These are phyloP conservation scores for Lutjanus campechanus DNA, from an alignment of 2,797 vertebrate genomes.

Conservation along the genomic window DNA sequence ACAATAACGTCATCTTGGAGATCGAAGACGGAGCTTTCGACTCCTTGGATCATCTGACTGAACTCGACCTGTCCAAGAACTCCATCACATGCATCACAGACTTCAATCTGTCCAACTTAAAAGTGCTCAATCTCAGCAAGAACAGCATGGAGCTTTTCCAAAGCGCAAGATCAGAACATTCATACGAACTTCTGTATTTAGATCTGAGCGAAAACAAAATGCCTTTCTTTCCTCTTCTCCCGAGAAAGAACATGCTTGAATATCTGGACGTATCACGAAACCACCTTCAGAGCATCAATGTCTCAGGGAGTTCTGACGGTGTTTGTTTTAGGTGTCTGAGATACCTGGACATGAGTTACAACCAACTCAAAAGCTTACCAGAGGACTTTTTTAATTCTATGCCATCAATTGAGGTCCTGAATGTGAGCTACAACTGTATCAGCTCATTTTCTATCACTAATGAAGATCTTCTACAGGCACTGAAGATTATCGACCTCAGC, in stretches of 20 bases:
- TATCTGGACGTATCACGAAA: conserved; percentile 93
- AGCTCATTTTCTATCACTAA: conserved; percentile 75
- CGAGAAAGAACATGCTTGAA: conserved; percentile 84
- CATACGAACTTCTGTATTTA: conserved; percentile 86
- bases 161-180: conserved; percentile 61
- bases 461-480: conserved; percentile 69
- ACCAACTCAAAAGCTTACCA: conserved; percentile 89
- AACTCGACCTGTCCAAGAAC: conserved; percentile 94
- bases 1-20: conserved; percentile 95
- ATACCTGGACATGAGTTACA: conserved; percentile 94
- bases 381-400: conserved; percentile 86
- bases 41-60: conserved; percentile 83
- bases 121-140: conserved; percentile 91
- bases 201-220: conserved; percentile 96
- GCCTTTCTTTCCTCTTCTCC: conserved; percentile 89
- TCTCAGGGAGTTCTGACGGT: conserved; percentile 60
- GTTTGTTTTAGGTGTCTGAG: conserved; percentile 77
- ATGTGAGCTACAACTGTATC: conserved; percentile 94
- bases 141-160: conserved; percentile 95
- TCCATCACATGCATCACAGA: conserved; percentile 95
- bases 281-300: conserved; percentile 84
- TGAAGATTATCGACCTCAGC: conserved; percentile 89
- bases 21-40: conserved; percentile 96
- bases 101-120: conserved; percentile 91
- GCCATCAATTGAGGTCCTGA: conserved; percentile 88